Evolutionary conservation across 2,797 vertebrate species (phyloP).

Genomic region (Lindbergichthys nudifrons): DNA sequence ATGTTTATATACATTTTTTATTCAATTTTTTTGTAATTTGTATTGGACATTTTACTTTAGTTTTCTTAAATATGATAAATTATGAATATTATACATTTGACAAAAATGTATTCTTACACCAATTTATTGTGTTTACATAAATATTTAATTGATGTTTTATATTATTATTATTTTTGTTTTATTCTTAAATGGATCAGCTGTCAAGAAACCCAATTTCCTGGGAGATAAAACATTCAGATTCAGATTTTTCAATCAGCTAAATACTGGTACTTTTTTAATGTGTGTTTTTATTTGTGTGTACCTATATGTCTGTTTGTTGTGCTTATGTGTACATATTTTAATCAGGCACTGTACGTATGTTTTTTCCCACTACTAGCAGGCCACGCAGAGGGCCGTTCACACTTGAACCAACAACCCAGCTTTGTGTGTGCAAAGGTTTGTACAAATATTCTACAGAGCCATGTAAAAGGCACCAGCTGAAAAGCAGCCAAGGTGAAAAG

Average conservation of each 20-base stretch:
- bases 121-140: no score
- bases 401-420: conserved; percentile 49
- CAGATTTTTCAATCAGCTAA: background rate
- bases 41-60: no score
- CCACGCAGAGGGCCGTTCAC: conserved; percentile 41
- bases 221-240: no score
- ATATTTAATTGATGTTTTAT: no score
- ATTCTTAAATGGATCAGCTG: no score
- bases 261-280: background rate
- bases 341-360: conserved; percentile 1
- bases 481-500: conserved; percentile 61
- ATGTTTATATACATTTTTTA: no score
- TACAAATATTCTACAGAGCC: conserved; percentile 35
- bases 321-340: conserved; percentile 4
- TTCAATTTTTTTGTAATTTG: no score
- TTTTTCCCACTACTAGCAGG: conserved; percentile 21
- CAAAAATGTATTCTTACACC: no score
- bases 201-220: no score
- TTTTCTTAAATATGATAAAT: no score
- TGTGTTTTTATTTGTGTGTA: background rate
- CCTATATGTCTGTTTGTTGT: background rate
- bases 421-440: conserved; percentile 47
- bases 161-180: no score
- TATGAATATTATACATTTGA: no score
- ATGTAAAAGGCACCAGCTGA: conserved; percentile 58